Conservation (phyloP, 1,140 invertebrate species). For the Drosophila pseudoananassae region DNA sequence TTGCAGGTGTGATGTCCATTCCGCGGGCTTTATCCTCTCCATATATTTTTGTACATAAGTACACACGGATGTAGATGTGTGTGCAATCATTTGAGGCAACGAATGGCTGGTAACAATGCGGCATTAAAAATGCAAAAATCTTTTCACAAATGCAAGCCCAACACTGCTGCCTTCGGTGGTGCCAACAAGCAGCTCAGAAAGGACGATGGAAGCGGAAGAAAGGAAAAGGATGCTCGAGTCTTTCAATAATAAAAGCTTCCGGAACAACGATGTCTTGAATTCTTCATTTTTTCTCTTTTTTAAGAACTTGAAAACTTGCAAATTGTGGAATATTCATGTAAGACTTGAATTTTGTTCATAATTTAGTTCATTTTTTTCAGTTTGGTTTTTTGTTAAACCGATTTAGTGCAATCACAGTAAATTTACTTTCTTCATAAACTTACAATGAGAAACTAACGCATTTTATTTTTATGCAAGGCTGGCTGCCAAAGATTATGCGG, state of each 20-base stretch:
- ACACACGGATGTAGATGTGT: slow-evolving; percentile 1
- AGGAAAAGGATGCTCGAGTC: slow-evolving; percentile 21
- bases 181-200: slow-evolving; percentile 22
- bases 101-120: slow-evolving; percentile 40
- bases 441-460: neutral
- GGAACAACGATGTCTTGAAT: slow-evolving; percentile 17
- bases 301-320: neutral
- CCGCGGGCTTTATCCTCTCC: neutral
- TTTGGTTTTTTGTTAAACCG: neutral
- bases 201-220: slow-evolving; percentile 3
- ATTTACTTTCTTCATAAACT: neutral
- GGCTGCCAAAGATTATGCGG: slow-evolving; percentile 58
- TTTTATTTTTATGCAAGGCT: slow-evolving; percentile 1
- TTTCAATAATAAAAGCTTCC: slow-evolving; percentile 60
- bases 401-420: slow-evolving; percentile 1
- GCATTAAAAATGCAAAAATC: slow-evolving; percentile 74
- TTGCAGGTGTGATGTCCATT: slow-evolving; percentile 33
- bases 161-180: slow-evolving; percentile 45
- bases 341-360: neutral
- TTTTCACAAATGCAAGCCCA: slow-evolving; percentile 69
- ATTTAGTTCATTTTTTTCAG: neutral
- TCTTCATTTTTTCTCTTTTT: neutral
- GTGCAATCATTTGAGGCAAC: slow-evolving; percentile 15
- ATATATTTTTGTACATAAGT: slow-evolving; percentile 7
- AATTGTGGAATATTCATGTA: slow-evolving; percentile 1